phyloP scores from a whole-genome alignment of 1,140 invertebrate genomes.

The Drosophila novamexicana region DNA sequence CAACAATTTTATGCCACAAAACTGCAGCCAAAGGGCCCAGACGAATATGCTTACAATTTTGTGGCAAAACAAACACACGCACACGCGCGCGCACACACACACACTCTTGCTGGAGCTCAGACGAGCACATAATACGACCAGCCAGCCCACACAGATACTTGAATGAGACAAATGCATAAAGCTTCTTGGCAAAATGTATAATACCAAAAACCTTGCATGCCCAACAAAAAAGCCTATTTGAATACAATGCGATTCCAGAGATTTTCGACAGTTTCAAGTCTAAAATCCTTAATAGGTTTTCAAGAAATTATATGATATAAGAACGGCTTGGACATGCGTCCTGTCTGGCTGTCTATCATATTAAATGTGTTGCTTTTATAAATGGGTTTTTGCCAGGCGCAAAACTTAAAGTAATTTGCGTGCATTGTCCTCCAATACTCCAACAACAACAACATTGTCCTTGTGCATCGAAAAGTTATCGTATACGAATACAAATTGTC shows the following conservation, averaged over 20 bases:
- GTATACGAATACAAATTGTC: constrained; percentile 42
- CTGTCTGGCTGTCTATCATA: constrained; percentile 36
- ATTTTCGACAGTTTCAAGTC: constrained; percentile 8
- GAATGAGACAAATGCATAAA: not conserved
- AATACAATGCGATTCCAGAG: constrained; percentile 4
- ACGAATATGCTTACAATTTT: constrained; percentile 53
- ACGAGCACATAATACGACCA: not conserved
- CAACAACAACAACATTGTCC: constrained; percentile 48
- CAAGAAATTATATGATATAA: constrained; percentile 18
- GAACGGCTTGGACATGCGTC: not conserved
- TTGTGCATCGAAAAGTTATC: constrained; percentile 57
- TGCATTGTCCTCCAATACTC: constrained; percentile 21
- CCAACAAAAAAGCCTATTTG: not conserved
- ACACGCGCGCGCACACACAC: not conserved
- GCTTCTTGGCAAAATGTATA: not conserved
- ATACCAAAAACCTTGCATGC: not conserved
- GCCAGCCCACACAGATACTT: constrained; percentile 25
- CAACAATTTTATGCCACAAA: constrained; percentile 35
- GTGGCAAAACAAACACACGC: constrained; percentile 30
- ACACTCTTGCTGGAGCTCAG: not conserved
- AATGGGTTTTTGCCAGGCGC: constrained; percentile 34
- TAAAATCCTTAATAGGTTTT: constrained; percentile 35
- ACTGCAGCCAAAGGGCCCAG: constrained; percentile 8
- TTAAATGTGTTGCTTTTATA: constrained; percentile 50
- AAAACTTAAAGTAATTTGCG: constrained; percentile 48